Percentiles rank a stretch among this genome's conserved stretches.
phyloP scores from a whole-genome alignment of 2,797 vertebrate species.

The Lindbergichthys nudifrons region DNA sequence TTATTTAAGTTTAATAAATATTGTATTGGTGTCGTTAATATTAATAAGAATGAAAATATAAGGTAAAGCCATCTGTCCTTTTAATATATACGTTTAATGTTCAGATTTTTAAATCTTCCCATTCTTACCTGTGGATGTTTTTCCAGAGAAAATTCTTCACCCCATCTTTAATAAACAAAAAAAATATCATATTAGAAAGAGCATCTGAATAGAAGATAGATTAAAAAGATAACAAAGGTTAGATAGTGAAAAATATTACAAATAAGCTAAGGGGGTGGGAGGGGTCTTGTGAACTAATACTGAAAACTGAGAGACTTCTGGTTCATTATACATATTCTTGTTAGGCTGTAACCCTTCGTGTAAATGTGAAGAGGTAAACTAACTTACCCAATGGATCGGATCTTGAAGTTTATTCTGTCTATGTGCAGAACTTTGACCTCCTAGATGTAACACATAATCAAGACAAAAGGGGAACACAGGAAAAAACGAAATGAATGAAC shows the following conservation, averaged over 20 bases:
- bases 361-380: not conserved
- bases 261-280: not conserved
- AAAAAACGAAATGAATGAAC: not conserved
- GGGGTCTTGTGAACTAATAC: too few relatives aligned
- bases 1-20: not conserved
- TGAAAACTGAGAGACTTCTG: too few relatives aligned
- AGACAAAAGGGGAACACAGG: not conserved
- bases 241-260: not conserved
- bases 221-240: not conserved
- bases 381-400: constrained; percentile 96
- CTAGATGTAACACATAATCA: constrained; percentile 71
- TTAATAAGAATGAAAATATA: not conserved
- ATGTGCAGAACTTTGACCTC: constrained; percentile 95
- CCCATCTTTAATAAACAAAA: constrained; percentile 88
- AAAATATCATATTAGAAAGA: not conserved
- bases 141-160: constrained; percentile 91
- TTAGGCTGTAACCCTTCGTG: not conserved
- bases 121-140: constrained; percentile 95
- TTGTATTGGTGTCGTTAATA: not conserved
- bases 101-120: not conserved
- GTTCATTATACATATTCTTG: too few relatives aligned
- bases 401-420: constrained; percentile 89
- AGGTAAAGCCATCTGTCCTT: not conserved
- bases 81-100: not conserved
- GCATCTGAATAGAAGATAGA: not conserved